phyloP scores from a whole-genome alignment of 2,888 invertebrate genomes.

The Clunio marinus region DNA sequence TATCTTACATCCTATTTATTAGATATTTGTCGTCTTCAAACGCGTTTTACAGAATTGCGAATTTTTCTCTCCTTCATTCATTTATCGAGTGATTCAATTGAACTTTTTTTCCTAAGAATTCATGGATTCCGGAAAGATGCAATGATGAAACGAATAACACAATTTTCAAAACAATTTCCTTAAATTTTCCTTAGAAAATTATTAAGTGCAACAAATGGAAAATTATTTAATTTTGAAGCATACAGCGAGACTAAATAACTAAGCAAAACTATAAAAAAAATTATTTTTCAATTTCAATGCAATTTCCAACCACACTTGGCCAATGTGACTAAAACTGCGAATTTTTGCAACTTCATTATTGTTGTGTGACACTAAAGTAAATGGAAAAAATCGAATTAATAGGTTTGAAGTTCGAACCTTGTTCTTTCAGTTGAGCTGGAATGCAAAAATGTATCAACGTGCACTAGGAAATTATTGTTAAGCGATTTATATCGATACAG shows the following conservation, averaged over 20 bases:
- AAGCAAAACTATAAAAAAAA: too few relatives aligned
- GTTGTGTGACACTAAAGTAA: neutral
- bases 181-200: too few relatives aligned
- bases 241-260: too few relatives aligned
- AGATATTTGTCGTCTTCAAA: neutral
- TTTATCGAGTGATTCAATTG: too few relatives aligned
- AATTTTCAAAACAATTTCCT: too few relatives aligned
- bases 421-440: neutral
- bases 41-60: too few relatives aligned
- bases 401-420: neutral
- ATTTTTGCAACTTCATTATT: conserved; percentile 20
- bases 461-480: conserved; percentile 2
- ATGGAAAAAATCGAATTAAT: neutral
- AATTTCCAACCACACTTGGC: neutral
- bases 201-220: neutral
- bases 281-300: neutral
- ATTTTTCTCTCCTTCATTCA: too few relatives aligned
- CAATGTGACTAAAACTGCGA: neutral
- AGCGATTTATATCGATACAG: neutral
- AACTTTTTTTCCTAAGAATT: too few relatives aligned
- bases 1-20: too few relatives aligned
- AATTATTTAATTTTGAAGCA: neutral
- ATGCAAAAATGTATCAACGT: neutral
- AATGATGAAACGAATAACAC: too few relatives aligned
- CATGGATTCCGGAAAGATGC: too few relatives aligned